phyloP scores from a whole-genome alignment of 2,113 vertebrate species.

The Callaeas wilsoni region DNA sequence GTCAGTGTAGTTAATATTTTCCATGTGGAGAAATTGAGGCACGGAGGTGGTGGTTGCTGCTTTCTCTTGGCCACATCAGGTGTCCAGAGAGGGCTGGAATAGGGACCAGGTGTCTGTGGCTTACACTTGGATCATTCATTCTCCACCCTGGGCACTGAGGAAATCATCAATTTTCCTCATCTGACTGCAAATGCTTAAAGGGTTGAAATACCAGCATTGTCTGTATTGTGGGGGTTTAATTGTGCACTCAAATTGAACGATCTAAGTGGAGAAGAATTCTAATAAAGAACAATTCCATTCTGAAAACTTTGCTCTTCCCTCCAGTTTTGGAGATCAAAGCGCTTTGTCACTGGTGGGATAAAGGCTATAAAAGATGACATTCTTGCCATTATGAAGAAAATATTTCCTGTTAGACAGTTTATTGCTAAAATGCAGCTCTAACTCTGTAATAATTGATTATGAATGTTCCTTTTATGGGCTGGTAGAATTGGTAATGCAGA shows the following conservation, averaged over 20 bases:
- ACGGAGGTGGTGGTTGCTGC: not conserved
- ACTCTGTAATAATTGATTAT: conserved; percentile 33
- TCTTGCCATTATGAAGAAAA: not conserved
- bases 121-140: not conserved
- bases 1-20: not conserved
- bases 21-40: not conserved
- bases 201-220: not conserved
- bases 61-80: not conserved
- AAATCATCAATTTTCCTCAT: not conserved
- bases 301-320: not conserved
- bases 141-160: not conserved
- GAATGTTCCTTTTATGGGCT: conserved; percentile 31
- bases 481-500: conserved; percentile 5
- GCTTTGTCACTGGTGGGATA: not conserved
- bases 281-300: not conserved
- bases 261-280: not conserved
- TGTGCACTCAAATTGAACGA: not conserved
- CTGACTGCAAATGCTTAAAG: not conserved
- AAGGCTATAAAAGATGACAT: not conserved
- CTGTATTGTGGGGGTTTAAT: not conserved
- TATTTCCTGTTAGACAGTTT: conserved; percentile 23
- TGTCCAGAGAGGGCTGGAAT: not conserved
- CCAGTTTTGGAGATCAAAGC: not conserved
- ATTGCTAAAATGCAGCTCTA: conserved; percentile 19
- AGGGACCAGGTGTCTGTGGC: not conserved